These are phyloP conservation scores for Hipparchia semele DNA, from an alignment of 2,888 invertebrate species.

Conservation along the genomic window DNA sequence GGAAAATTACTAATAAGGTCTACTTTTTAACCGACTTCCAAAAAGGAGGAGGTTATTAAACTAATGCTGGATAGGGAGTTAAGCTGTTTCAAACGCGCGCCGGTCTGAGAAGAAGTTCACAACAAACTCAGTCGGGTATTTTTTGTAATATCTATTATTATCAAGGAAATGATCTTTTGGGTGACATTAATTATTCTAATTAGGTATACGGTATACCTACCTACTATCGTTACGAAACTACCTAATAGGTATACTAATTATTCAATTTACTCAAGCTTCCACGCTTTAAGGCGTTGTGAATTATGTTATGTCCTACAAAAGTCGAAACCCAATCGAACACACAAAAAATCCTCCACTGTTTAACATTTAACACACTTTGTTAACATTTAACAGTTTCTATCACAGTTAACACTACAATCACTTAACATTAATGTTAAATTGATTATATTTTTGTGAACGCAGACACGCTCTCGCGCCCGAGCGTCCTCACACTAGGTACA, in stretches of 20 bases:
- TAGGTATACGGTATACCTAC: conserved; percentile 15
- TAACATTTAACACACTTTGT: conserved; percentile 4
- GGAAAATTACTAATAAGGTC: too few relatives aligned
- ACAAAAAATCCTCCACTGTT: not conserved
- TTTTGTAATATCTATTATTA: too few relatives aligned
- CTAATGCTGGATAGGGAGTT: too few relatives aligned
- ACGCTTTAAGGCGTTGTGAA: conserved; percentile 6
- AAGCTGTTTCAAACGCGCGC: too few relatives aligned
- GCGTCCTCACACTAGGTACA: conserved; percentile 52
- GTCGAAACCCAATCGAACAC: conserved; percentile 7
- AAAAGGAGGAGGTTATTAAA: too few relatives aligned
- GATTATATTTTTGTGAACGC: conserved; percentile 19
- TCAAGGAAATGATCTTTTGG: not conserved
- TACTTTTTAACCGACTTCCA: too few relatives aligned
- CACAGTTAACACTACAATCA: conserved; percentile 3
- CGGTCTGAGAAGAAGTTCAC: too few relatives aligned
- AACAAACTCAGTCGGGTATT: too few relatives aligned
- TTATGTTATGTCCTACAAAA: not conserved
- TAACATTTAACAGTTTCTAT: not conserved
- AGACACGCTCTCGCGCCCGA: conserved; percentile 37
- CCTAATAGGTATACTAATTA: not conserved
- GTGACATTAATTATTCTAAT: not conserved
- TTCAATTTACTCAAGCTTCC: conserved; percentile 8
- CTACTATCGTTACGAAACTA: conserved; percentile 8
- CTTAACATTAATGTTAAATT: conserved; percentile 25